Conservation (phyloP, 2,797 vertebrate species). For the Podarcis siculus region DNA sequence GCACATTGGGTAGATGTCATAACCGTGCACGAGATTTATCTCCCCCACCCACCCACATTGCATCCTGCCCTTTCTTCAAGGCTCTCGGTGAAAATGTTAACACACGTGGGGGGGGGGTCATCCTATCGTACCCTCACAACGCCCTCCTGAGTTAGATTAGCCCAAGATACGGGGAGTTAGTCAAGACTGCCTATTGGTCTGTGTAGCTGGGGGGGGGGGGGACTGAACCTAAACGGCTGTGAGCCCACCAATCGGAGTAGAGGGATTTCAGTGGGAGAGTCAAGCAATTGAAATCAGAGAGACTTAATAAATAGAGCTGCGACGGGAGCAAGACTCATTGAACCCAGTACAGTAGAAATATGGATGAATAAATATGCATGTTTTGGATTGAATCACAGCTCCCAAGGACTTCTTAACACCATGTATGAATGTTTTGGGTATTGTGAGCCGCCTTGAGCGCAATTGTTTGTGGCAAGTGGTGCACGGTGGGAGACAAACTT, state of each 20-base stretch:
- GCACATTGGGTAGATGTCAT: no score
- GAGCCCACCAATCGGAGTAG: neutral
- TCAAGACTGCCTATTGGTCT: neutral
- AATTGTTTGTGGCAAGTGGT: neutral
- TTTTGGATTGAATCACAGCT: neutral
- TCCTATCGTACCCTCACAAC: neutral
- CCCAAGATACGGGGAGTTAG: neutral
- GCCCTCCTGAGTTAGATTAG: neutral
- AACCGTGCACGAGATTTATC: no score
- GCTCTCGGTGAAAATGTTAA: neutral
- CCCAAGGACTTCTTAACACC: no score
- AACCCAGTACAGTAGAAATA: neutral
- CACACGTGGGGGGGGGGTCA: neutral
- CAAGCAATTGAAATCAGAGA: neutral
- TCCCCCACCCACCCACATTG: no score
- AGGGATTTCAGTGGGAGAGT: neutral
- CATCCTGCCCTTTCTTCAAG: neutral
- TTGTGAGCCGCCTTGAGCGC: neutral
- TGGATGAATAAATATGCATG: neutral
- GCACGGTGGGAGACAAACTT: neutral
- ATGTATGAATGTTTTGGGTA: neutral
- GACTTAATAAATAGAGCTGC: neutral
- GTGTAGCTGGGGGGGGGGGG: no score
- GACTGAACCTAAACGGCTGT: neutral
- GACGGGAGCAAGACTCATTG: neutral